Evolutionary conservation across 2,888 invertebrate genomes (phyloP), one percentile per base, ranked within the genome.

Genomic region (Drosophila diplacantha): DNA sequence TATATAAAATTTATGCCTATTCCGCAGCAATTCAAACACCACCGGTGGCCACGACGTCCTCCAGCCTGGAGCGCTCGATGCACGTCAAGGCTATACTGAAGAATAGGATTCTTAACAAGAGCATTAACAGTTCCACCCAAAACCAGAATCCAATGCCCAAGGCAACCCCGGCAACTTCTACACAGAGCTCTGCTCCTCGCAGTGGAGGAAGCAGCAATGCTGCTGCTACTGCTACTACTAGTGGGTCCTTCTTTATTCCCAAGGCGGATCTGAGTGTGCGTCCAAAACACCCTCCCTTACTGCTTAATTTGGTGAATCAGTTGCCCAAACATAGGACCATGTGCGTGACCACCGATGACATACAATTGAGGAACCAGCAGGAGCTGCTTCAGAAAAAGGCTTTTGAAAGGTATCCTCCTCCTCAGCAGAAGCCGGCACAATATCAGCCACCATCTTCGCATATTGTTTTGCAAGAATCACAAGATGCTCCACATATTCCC

Each of bases 241-340:
- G 52, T 5, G 31, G 11, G 4, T 38, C 47, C 5, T 73, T 65
- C 38, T 47, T 60, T 7, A 67, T 73, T 43, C 54, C 71, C 16
- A 81, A 78, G 35, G 65, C 80, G 1, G 71, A 81, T 51, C 2
- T 68, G 12, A 55, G 59, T 11, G 35, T 38, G 22, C 76, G 67
- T 8, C n/a, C 37, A 0, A 69, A 78, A 26, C 56, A 62, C 9
- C 69, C 71, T 1, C 59, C 70, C 8, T 29, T 80, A 29, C 26
- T 80, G 49, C 72, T 80, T 6, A 80, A 80, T 34, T 24, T 60
- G 39, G 51, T 76, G 2, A 80, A 84, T 46, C 73, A 71, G 34
- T 57, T 75, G 65, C 70, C 71, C 18, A 74, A 63, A 35, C 51
- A 81, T 24, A 73, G 77, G 6, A 52, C 61, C n/a, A 57, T 20